Conservation (phyloP, 2,888 invertebrate genomes). For the Luffia ferchaultella region DNA sequence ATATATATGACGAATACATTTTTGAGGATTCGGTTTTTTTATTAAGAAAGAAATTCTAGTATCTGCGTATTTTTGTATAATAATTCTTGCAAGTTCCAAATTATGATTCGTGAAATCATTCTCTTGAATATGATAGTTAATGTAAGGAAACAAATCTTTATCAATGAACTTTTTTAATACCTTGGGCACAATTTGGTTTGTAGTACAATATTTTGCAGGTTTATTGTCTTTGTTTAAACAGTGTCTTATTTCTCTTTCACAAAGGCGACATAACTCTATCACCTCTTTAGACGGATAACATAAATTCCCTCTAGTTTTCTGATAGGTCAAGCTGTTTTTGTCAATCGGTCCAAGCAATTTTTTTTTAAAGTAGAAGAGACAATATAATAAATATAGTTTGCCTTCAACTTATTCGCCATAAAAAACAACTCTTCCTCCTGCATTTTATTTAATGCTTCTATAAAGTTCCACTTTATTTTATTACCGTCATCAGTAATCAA, state of each 20-base stretch:
- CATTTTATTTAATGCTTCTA: neutral
- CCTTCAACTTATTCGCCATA: neutral
- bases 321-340: neutral
- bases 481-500: neutral
- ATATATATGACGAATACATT: neutral
- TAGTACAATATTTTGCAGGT: neutral
- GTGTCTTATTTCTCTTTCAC: neutral
- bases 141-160: neutral
- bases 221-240: neutral
- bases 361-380: neutral
- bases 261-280: neutral
- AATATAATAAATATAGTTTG: neutral
- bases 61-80: neutral
- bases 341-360: neutral
- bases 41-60: slow-evolving; percentile 1
- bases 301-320: neutral
- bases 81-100: neutral
- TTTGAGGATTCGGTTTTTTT: slow-evolving; percentile 5
- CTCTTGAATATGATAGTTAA: neutral
- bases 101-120: neutral
- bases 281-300: neutral
- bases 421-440: neutral
- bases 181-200: neutral
- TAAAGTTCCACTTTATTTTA: neutral
- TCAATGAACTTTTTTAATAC: neutral